A percentile compares a stretch with the other conserved stretches of the same genome.
These are phyloP conservation scores for Ageneiosus marmoratus DNA, from an alignment of 2,113 vertebrate genomes.

Conservation along the genomic window DNA sequence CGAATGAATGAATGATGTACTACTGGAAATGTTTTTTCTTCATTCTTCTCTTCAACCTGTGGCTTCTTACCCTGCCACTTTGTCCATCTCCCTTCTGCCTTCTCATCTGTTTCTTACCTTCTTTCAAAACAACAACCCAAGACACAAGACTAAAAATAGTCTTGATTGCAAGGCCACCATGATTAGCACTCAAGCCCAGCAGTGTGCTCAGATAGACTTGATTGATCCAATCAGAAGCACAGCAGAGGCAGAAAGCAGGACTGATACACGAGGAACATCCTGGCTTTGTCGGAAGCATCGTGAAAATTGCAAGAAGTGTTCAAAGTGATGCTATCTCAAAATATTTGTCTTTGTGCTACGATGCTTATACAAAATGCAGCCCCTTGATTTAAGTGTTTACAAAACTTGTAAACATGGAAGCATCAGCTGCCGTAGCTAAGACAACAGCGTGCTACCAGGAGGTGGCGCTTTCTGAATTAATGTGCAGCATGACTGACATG, in stretches of 20 bases:
- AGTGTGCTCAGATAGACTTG: conserved; percentile 15
- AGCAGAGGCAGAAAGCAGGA: neutral
- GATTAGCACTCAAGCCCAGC: conserved; percentile 27
- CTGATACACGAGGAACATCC: neutral
- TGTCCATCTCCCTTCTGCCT: neutral
- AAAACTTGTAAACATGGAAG: neutral
- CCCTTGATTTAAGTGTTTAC: neutral
- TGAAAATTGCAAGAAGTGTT: neutral
- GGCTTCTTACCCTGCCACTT: neutral
- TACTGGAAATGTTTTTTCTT: neutral
- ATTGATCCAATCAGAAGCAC: conserved; percentile 27
- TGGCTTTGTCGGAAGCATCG: neutral
- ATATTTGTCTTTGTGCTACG: too few relatives aligned
- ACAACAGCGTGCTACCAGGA: neutral
- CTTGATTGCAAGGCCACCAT: conserved; percentile 7
- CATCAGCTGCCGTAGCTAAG: neutral
- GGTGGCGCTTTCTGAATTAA: neutral
- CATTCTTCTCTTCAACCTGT: neutral
- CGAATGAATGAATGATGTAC: neutral
- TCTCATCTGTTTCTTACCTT: neutral
- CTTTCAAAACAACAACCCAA: neutral
- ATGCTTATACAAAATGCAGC: neutral
- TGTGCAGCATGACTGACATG: neutral
- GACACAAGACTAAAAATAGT: conserved; percentile 34
- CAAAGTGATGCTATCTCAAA: neutral